Evolutionary conservation across 1,140 invertebrate genomes (phyloP).

Genomic region (Drosophila guanche): DNA sequence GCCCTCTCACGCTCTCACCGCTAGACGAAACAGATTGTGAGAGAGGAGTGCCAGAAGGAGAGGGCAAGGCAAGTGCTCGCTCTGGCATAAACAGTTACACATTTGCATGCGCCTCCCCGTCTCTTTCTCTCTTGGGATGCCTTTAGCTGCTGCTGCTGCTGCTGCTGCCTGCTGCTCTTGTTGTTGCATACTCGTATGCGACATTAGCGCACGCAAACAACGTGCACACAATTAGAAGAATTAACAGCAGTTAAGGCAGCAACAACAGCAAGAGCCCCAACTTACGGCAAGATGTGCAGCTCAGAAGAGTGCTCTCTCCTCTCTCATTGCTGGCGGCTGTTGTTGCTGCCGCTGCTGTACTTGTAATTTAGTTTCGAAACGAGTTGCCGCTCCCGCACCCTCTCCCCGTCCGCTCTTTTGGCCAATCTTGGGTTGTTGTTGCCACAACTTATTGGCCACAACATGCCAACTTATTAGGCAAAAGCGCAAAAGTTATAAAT

Average conservation of each 20-base stretch:
- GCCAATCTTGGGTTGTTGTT: constrained; percentile 14
- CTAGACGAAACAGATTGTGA: constrained; percentile 1
- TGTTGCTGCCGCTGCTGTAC: constrained; percentile 47
- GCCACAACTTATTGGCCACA: constrained; percentile 80
- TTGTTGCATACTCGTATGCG: constrained; percentile 68
- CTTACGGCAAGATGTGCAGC: constrained; percentile 57
- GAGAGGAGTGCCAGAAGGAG: constrained; percentile 2
- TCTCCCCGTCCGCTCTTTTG: no score
- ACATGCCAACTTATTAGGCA: constrained; percentile 81
- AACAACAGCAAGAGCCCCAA: constrained; percentile 47
- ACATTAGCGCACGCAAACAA: constrained; percentile 81
- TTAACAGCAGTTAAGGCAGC: constrained; percentile 77
- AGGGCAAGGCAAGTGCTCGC: constrained; percentile 1
- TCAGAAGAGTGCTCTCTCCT: constrained; percentile 6
- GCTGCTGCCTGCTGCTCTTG: constrained; percentile 27
- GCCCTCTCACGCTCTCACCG: constrained; percentile 20
- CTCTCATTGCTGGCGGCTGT: constrained; percentile 26
- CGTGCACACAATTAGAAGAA: constrained; percentile 81
- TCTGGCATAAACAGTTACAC: constrained; percentile 71
- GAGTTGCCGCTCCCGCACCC: constrained; percentile 49
- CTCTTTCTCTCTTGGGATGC: constrained; percentile 14
- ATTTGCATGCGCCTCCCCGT: constrained; percentile 57
- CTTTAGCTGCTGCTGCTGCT: constrained; percentile 15
- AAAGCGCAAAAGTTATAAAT: constrained; percentile 81
- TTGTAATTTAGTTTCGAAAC: constrained; percentile 71